Base-by-base conservation (phyloP, 2,888 invertebrate genomes). In the Caenorhabditis sp. region DNA sequence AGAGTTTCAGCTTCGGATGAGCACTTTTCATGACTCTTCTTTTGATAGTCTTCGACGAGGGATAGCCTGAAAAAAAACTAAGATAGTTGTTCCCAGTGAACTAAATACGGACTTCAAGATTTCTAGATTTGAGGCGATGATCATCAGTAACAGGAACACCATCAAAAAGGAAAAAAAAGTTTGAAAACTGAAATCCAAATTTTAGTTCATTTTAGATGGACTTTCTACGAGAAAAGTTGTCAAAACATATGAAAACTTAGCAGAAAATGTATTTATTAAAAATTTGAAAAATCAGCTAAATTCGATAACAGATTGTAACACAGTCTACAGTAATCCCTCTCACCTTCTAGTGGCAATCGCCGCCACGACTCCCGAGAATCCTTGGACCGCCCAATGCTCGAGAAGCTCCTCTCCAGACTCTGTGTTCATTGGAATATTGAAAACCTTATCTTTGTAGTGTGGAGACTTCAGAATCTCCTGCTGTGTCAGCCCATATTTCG, bases 331-430 rank as follows among this genome's bases (percentile, higher is more conserved):
- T 35, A 58, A 49, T n/a, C 49, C 41, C 22, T 8, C 47, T 51
- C 19, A 84, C 84, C 81, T 74, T 59, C 81, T 80, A 8, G 77
- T 84, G 0, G 85, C 74, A 19, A 85, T 84, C 10, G 85, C 83
- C 0, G 85, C 80, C 0, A 85, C 72, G n/a, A 85, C 49, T 66
- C 83, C 85, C 0, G 83, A 81, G 56, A 85, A 84, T 58, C 77
- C 85, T 49, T 85, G 85, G n/a, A 76, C 70, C 4, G 73, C 73
- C 85, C 85, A 85, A 64, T 85, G 85, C 61, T 80, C 61, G 22
- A 83, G 16, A 12, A 85, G 73, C 47, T 82, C 85, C 35, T 80
- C 76, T n/a, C 85, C 85, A 24, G 73, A 76, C 14, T 79, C 79
- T n/a, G 72, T 70, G 1, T 66, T 56, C 66, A 84, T 84, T 16